These are phyloP conservation scores for Pionites leucogaster DNA, from an alignment of 2,113 vertebrate species.

Conservation along the genomic window DNA sequence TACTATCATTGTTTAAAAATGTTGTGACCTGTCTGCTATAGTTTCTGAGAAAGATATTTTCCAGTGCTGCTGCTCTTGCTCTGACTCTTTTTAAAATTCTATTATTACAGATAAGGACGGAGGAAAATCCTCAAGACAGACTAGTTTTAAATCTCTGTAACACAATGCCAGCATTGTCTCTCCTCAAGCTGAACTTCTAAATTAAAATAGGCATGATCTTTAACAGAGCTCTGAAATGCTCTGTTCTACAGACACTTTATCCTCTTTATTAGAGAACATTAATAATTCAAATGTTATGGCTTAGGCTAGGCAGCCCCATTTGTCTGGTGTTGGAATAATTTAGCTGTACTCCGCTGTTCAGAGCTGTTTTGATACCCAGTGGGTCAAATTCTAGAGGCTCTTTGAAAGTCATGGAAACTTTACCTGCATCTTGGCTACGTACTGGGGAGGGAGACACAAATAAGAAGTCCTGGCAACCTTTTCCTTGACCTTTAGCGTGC, in stretches of 20 bases:
- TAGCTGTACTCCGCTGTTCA: neutral
- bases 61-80: constrained; percentile 71
- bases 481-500: neutral
- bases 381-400: neutral
- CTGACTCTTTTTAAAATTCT: constrained; percentile 69
- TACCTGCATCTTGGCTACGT: neutral
- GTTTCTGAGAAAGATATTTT: constrained; percentile 85
- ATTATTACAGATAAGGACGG: constrained; percentile 80
- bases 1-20: constrained; percentile 93
- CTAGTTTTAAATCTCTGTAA: constrained; percentile 76
- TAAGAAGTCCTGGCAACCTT: neutral
- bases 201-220: constrained; percentile 78
- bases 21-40: constrained; percentile 86
- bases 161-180: constrained; percentile 77
- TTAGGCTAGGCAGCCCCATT: constrained; percentile 63
- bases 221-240: constrained; percentile 69
- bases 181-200: constrained; percentile 70
- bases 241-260: constrained; percentile 67
- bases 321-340: constrained; percentile 43
- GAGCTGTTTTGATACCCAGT: constrained; percentile 3
- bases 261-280: constrained; percentile 70
- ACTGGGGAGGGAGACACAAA: neutral
- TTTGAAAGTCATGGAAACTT: neutral
- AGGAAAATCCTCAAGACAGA: constrained; percentile 76
- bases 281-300: constrained; percentile 69